Base-by-base conservation (phyloP, 2,888 invertebrate species). In the Tipula helvola region DNA sequence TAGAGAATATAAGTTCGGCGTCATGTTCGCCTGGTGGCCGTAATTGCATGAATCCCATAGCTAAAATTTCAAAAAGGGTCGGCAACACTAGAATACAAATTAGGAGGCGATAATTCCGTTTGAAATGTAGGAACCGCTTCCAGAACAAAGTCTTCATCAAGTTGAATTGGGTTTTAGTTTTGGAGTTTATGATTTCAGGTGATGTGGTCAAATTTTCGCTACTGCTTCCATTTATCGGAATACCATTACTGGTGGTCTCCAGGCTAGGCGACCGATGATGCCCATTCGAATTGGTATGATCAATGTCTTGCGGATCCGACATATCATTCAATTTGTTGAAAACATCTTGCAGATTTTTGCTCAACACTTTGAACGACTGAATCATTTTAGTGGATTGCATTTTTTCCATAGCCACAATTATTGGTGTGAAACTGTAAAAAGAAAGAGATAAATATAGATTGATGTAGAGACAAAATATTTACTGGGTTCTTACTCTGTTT, bases 1-100 rank as follows among this genome's bases (percentile, higher is more conserved):
- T 92, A 0, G 91, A 90, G 0, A 95, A 90, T 5, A 89, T 90
- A 57, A 95, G 90, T 0, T 93, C 88, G 0, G 93, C 90, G 88
- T 95, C 95, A 89, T 93, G 93, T 89, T 94, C 94, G 5, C 93
- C 93, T 2, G 94, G 94, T 28, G 95, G 93, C 0, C 95, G 92
- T 88, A 95, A 93, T 89, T 93, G 92, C 36, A 95, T 93, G 92
- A 95, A 95, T 83, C 92, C 94, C 95, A 95, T 95, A n/a, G 95
- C 94, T 28, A 93, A 90, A 0, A 93, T 91, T 88, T 95, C 94
- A 90, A 95, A 95, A 87, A 95, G 88, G 0, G 93, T 92, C 0
- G 95, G 95, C 87, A 95, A 90, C 5, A 93, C 89, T 10, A 95
- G 89, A 85, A 94, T 92, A 88, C 94, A 93, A 88, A 94, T 91